Base-by-base conservation (phyloP, 2,797 vertebrate genomes). In the Hafferia zeledoni region DNA sequence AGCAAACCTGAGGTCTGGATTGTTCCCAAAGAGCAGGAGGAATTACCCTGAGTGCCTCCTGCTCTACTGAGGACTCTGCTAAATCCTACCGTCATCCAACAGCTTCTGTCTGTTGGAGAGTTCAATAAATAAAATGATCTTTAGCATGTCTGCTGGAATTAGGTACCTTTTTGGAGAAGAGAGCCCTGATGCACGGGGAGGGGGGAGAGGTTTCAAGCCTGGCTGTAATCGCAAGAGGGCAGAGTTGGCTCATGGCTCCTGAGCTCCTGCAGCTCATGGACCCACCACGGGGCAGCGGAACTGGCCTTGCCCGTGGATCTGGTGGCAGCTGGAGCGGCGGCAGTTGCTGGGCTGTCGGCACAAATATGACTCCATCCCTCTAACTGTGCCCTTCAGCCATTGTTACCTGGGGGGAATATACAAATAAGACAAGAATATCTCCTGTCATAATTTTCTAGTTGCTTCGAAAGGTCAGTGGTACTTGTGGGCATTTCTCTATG, bases 171-270 rank as follows among this genome's bases (percentile, higher is more conserved):
- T 17, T 39, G 43, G 59, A 63, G 81, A 55, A 53, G 46, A 53
- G 46, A 81, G 13, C 35, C 9, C 5, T 11, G 50, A 11, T 9
- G 41, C 3, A 3, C 15, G 3, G 46, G 22, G 30, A n/a, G 4
- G 1, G 6, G 12, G 37, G 19, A 41, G 59, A 84, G 41, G 56
- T 52, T 71, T 75, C 82, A 70, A 92, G 37, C 31, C 27, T 22
- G 72, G 8, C 46, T 89, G 56, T 3, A 27, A 56, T 90, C 90
- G 11, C 96, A 93, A 96, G 96, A 96, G 95, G 96, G 96, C 97
- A 96, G 94, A 92, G 80, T 55, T 83, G 82, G 57, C 61, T 88
- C 19, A 4, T 10, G 83, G 64, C 83, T 96, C n/a, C 57, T 3
- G 53, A 81, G 75, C 61, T 74, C 1, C 49, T 47, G 22, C 60